phyloP scores from a whole-genome alignment of 2,888 invertebrate genomes.

The Hemithea aestivaria region DNA sequence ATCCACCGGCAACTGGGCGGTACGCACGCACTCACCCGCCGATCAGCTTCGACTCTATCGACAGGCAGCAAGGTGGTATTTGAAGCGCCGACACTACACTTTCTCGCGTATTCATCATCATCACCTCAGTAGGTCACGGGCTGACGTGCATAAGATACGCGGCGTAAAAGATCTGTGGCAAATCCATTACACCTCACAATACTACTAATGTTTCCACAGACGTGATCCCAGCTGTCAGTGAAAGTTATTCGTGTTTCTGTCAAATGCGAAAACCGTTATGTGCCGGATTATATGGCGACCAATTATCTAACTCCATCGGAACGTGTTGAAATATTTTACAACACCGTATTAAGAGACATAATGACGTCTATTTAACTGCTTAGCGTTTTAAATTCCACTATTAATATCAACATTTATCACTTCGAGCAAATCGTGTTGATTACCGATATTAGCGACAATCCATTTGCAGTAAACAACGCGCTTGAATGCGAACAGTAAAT shows the following conservation, averaged over 20 bases:
- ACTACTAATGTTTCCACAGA: slow-evolving; percentile 45
- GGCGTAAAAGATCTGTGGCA: slow-evolving; percentile 41
- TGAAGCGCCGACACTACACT: slow-evolving; percentile 35
- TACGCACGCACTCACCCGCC: slow-evolving; percentile 17
- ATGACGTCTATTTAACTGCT: too few species aligned
- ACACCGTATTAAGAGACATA: too few species aligned
- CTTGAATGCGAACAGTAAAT: too few species aligned
- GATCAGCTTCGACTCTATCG: slow-evolving; percentile 13
- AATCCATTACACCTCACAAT: slow-evolving; percentile 55
- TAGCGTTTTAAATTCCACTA: too few species aligned
- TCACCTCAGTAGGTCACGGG: slow-evolving; percentile 62
- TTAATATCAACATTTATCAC: too few species aligned
- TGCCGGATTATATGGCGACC: slow-evolving; percentile 15
- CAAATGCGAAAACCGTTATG: slow-evolving; percentile 46
- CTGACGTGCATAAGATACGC: slow-evolving; percentile 35
- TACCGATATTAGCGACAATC: too few species aligned
- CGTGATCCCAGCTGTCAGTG: slow-evolving; percentile 55
- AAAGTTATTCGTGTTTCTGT: slow-evolving; percentile 57
- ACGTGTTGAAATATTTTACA: too few species aligned
- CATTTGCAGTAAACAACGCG: too few species aligned
- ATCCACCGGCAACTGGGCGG: slow-evolving; percentile 37
- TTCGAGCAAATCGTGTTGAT: too few species aligned
- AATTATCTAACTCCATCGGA: background rate
- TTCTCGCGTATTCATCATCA: slow-evolving; percentile 66
- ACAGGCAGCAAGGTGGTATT: slow-evolving; percentile 19